These are phyloP conservation scores for Lepilemur septentrionalis DNA, from an alignment of 2,797 vertebrate species.

Conservation along the genomic window DNA sequence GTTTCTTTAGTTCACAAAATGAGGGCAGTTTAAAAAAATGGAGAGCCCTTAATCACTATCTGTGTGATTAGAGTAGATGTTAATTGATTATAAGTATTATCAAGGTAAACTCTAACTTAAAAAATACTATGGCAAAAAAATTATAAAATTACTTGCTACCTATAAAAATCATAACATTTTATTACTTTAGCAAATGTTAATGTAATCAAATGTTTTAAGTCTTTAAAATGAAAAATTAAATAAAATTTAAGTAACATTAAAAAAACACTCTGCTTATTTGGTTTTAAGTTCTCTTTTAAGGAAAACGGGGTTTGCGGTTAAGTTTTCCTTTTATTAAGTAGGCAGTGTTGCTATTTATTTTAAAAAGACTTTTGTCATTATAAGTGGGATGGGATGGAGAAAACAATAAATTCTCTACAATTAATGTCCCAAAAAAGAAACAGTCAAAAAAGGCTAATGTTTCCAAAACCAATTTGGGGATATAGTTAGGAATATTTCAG, in stretches of 20 bases:
- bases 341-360: slow-evolving; percentile 34
- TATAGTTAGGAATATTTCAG: not conserved
- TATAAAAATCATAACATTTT: slow-evolving; percentile 30
- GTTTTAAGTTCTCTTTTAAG: not conserved
- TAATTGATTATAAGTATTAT: not conserved
- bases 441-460: not conserved
- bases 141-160: slow-evolving; percentile 27
- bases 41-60: not conserved
- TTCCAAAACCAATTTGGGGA: not conserved
- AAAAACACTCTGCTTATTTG: not conserved
- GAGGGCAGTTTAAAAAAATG: not conserved
- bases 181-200: not conserved
- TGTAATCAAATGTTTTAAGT: slow-evolving; percentile 1
- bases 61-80: not conserved
- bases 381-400: not conserved
- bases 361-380: slow-evolving; percentile 28
- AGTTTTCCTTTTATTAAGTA: slow-evolving; percentile 36
- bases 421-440: slow-evolving; percentile 18
- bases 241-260: not conserved
- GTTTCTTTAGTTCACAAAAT: slow-evolving; percentile 21
- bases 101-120: slow-evolving; percentile 30
- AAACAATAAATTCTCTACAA: slow-evolving; percentile 6
- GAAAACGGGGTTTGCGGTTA: slow-evolving; percentile 35
- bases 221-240: slow-evolving; percentile 45
- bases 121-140: slow-evolving; percentile 9